A percentile compares a stretch with the other conserved stretches of the same genome.
Evolutionary conservation across 2,888 invertebrate species (phyloP).

Genomic region (Drosophila formosana): DNA sequence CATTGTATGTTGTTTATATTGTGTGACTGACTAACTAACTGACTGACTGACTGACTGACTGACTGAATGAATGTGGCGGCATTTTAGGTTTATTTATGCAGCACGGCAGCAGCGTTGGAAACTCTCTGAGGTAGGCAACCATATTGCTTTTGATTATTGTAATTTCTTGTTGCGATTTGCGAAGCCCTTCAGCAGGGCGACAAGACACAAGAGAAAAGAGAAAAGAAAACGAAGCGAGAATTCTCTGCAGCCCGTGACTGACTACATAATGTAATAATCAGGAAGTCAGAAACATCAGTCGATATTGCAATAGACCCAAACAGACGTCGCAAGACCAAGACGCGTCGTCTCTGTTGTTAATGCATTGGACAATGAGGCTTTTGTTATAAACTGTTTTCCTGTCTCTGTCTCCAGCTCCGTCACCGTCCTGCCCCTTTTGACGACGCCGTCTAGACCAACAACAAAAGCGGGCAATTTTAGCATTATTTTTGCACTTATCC

Average conservation of each 20-base stretch:
- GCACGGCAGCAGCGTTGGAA: constrained; percentile 45
- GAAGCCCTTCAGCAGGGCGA: constrained; percentile 49
- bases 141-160: constrained; percentile 4
- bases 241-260: constrained; percentile 50
- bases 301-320: constrained; percentile 61
- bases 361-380: constrained; percentile 71
- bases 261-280: constrained; percentile 69
- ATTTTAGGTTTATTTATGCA: constrained; percentile 68
- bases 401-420: constrained; percentile 20
- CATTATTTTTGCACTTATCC: constrained; percentile 65
- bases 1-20: constrained; percentile 63
- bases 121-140: constrained; percentile 53
- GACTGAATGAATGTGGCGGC: constrained; percentile 36
- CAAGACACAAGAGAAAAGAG: constrained; percentile 23
- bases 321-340: constrained; percentile 32
- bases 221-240: constrained; percentile 30
- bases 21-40: constrained; percentile 48
- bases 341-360: constrained; percentile 50
- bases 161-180: constrained; percentile 39
- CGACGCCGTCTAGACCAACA: constrained; percentile 61
- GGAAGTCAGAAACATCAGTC: constrained; percentile 62
- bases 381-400: constrained; percentile 59
- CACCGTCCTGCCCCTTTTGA: constrained; percentile 31
- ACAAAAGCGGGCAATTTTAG: constrained; percentile 56
- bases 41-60: constrained; percentile 40